phyloP scores from a whole-genome alignment of 2,888 invertebrate genomes.

The Argynnis bischoffii region DNA sequence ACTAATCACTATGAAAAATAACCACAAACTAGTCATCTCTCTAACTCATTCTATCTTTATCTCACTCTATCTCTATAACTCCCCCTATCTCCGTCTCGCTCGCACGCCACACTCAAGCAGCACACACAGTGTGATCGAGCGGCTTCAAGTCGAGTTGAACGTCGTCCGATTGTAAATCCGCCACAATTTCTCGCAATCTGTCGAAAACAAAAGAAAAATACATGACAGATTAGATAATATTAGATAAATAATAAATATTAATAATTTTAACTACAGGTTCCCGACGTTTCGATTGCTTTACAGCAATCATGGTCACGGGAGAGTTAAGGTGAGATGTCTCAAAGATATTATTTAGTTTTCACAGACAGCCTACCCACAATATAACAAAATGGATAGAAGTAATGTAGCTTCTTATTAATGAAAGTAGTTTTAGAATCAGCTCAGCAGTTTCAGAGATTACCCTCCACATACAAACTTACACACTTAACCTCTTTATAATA shows the following conservation, averaged over 20 bases:
- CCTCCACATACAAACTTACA: too few relatives aligned
- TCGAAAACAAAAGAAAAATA: neutral
- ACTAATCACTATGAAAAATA: too few relatives aligned
- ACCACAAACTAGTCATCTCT: neutral
- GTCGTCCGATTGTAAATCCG: conserved; percentile 68
- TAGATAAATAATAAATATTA: neutral
- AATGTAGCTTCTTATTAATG: too few relatives aligned
- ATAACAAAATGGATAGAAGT: too few relatives aligned
- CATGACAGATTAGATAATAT: neutral
- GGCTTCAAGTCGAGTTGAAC: conserved; percentile 65
- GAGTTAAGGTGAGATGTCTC: too few relatives aligned
- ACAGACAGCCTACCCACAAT: too few relatives aligned
- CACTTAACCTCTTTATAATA: too few relatives aligned
- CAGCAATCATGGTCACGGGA: too few relatives aligned
- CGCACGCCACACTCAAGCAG: conserved; percentile 50
- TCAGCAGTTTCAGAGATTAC: too few relatives aligned
- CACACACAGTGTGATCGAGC: conserved; percentile 62
- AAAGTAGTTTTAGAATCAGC: neutral
- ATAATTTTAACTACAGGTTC: too few relatives aligned
- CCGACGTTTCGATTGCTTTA: too few relatives aligned
- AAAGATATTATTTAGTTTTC: too few relatives aligned
- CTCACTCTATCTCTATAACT: neutral
- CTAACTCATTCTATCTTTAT: neutral
- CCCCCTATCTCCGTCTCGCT: conserved; percentile 12
- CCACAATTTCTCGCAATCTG: conserved; percentile 69